Percentiles rank a stretch among this genome's conserved stretches.
Evolutionary conservation across 2,113 vertebrate species (phyloP).

Genomic region (Athene cunicularia): DNA sequence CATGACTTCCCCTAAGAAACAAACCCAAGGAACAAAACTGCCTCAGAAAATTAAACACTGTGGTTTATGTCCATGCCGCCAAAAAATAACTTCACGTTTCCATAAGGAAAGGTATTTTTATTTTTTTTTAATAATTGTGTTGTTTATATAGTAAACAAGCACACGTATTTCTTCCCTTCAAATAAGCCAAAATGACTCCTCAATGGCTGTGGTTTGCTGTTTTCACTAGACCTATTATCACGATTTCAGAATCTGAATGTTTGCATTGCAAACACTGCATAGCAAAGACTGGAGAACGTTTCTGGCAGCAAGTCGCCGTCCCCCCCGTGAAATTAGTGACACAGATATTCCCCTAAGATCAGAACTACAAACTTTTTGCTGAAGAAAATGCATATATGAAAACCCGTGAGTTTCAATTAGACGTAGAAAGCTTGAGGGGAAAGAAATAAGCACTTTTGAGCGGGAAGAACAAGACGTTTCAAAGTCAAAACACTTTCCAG

Average conservation of each 20-base stretch:
- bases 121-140: neutral
- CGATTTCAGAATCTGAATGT: rapidly evolving
- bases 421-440: neutral
- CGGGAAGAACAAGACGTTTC: neutral
- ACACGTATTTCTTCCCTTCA: neutral
- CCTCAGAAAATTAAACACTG: neutral
- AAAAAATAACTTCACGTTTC: neutral
- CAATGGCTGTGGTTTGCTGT: neutral
- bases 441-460: neutral
- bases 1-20: neutral
- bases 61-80: rapidly evolving
- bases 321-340: rapidly evolving
- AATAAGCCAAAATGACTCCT: neutral
- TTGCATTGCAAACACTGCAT: rapidly evolving
- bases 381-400: neutral
- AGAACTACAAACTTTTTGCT: neutral
- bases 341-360: neutral
- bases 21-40: neutral
- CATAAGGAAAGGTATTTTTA: neutral
- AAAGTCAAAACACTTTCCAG: neutral
- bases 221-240: neutral
- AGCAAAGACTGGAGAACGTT: neutral
- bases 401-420: neutral
- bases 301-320: neutral
- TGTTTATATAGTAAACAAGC: neutral